phyloP scores from a whole-genome alignment of 1,140 invertebrate species.

The Hylyphantes graminicola region DNA sequence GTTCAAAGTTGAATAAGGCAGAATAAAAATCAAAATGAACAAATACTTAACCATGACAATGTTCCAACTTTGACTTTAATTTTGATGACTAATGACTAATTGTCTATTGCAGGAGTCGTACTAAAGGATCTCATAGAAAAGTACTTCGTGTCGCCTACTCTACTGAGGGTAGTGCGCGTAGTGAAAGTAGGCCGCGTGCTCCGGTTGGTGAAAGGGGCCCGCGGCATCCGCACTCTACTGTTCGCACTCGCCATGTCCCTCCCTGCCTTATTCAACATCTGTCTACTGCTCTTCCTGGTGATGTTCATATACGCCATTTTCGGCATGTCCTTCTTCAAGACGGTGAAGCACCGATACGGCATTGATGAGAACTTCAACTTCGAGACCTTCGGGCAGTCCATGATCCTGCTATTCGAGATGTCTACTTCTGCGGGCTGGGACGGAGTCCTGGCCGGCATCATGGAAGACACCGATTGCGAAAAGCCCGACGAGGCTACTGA shows the following conservation, averaged over 20 bases:
- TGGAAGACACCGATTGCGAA: conserved; percentile 93
- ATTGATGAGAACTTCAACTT: conserved; percentile 98
- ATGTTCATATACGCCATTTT: conserved; percentile 99
- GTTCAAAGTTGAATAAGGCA: too few relatives aligned
- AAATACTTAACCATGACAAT: too few relatives aligned
- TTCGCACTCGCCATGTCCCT: conserved; percentile 98
- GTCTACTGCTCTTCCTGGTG: conserved; percentile 94
- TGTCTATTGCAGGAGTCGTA: conserved; percentile 81
- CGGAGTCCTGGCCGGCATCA: conserved; percentile 93
- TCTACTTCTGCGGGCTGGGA: conserved; percentile 98
- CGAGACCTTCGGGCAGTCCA: conserved; percentile 97
- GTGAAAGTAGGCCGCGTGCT: conserved; percentile 97
- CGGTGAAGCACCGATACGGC: conserved; percentile 89
- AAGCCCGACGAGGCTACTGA: conserved; percentile 77
- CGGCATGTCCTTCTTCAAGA: conserved; percentile 99
- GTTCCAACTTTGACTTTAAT: too few relatives aligned
- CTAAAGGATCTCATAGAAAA: conserved; percentile 96
- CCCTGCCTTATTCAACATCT: conserved; percentile 98
- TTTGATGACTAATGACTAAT: too few relatives aligned
- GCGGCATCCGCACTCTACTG: conserved; percentile 95
- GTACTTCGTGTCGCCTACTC: conserved; percentile 96
- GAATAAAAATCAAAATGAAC: too few relatives aligned
- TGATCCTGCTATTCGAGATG: conserved; percentile 98
- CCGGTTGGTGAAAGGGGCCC: conserved; percentile 95
- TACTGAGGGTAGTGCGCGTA: conserved; percentile 95